Conservation (phyloP, 2,888 invertebrate genomes). For the Idaea aversata region DNA sequence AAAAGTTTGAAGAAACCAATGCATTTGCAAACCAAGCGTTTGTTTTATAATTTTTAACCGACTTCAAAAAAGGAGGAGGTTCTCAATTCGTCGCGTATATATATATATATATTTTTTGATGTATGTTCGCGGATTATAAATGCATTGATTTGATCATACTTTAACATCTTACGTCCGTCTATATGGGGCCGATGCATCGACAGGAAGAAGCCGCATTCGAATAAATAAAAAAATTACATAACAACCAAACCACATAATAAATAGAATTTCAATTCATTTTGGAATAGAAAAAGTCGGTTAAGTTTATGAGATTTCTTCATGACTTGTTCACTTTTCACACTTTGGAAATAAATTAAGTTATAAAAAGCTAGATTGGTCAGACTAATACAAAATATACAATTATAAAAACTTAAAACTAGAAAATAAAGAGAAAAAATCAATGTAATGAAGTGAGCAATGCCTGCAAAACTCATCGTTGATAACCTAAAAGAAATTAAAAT, state of each 20-base stretch:
- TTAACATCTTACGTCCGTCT: constrained; percentile 45
- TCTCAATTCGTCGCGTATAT: too few species aligned
- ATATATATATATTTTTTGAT: too few species aligned
- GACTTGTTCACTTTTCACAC: constrained; percentile 59
- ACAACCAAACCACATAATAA: constrained; percentile 38
- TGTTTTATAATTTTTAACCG: neutral
- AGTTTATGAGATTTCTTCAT: constrained; percentile 54
- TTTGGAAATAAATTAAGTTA: neutral
- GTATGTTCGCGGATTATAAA: too few species aligned
- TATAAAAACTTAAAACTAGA: constrained; percentile 7
- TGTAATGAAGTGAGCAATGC: neutral
- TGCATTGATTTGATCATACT: neutral
- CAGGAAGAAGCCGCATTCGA: constrained; percentile 42
- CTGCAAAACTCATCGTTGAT: too few species aligned
- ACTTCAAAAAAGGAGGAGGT: too few species aligned
- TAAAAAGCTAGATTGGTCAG: neutral
- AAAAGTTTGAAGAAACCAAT: constrained; percentile 42
- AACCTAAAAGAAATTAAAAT: neutral
- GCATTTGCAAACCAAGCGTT: constrained; percentile 17
- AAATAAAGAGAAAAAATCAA: neutral
- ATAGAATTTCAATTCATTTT: constrained; percentile 36
- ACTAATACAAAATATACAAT: constrained; percentile 6
- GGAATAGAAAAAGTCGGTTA: constrained; percentile 49
- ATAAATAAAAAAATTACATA: constrained; percentile 35
- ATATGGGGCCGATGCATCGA: constrained; percentile 53